Percentiles rank a stretch among this genome's conserved stretches.
These are phyloP conservation scores for Phrynocephalus forsythii DNA, from an alignment of 2,797 vertebrate genomes.

Conservation along the genomic window DNA sequence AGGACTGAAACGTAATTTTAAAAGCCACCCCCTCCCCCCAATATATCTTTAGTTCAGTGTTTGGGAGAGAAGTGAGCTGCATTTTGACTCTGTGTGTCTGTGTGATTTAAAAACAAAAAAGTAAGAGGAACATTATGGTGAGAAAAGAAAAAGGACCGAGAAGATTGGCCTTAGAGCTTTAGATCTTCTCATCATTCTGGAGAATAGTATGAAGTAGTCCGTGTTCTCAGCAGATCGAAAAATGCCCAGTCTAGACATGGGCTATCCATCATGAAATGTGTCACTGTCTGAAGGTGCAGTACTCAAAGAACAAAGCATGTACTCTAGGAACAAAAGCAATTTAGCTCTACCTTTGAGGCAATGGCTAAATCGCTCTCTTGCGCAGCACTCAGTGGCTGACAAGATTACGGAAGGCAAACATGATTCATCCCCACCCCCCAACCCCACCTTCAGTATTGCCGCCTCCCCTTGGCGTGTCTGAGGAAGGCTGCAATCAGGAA, in stretches of 20 bases:
- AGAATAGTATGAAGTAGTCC: slow-evolving; percentile 52
- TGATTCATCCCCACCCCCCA: slow-evolving; percentile 55
- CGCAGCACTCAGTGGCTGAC: slow-evolving; percentile 38
- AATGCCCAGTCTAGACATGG: slow-evolving; percentile 69
- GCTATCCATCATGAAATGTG: slow-evolving; percentile 69
- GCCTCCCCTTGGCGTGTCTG: slow-evolving; percentile 61
- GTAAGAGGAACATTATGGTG: too few relatives aligned
- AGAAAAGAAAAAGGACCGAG: neutral
- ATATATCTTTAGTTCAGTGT: neutral
- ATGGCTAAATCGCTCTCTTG: slow-evolving; percentile 65
- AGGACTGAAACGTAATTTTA: neutral
- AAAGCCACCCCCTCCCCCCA: neutral
- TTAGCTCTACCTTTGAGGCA: slow-evolving; percentile 64
- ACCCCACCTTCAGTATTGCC: slow-evolving; percentile 56
- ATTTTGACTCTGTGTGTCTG: neutral
- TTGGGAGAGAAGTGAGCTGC: slow-evolving; percentile 41
- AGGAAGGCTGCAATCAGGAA: slow-evolving; percentile 68
- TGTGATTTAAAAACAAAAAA: neutral
- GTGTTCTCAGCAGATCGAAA: slow-evolving; percentile 72
- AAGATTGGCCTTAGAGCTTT: slow-evolving; percentile 45
- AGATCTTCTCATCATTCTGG: slow-evolving; percentile 52
- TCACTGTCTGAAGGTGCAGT: slow-evolving; percentile 51
- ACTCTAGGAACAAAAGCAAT: slow-evolving; percentile 71
- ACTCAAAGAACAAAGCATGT: slow-evolving; percentile 36
- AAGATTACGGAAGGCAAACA: slow-evolving; percentile 47